Conservation (phyloP, 30 jellyfish, hydroid and myxozoan genomes). For the Cassiopea andromeda region DNA sequence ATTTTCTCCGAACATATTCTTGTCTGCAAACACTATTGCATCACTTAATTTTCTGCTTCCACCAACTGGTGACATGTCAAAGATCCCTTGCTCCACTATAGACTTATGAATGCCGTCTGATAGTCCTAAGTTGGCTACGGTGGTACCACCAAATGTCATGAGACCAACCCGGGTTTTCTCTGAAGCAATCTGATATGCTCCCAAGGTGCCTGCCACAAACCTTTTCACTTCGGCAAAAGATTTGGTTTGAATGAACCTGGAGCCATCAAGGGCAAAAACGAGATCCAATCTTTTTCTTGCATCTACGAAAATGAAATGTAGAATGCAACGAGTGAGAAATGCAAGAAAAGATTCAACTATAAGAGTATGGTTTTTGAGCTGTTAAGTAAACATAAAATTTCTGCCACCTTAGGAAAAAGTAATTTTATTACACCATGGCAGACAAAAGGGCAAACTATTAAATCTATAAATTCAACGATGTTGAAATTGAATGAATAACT, state of each 20-base stretch:
- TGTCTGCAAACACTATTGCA: conserved; percentile 5
- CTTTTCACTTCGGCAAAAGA: conserved; percentile 16
- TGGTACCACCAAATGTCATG: conserved; percentile 21
- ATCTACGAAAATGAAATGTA: conserved; percentile 9
- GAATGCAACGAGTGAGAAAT: not conserved
- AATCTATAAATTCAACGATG: no score
- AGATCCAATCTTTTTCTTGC: conserved; percentile 16
- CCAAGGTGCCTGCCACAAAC: conserved; percentile 10
- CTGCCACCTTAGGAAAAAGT: no score
- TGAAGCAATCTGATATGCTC: conserved; percentile 17
- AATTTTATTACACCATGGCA: no score
- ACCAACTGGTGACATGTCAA: not conserved
- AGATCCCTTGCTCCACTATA: conserved; percentile 15
- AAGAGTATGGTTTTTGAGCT: no score
- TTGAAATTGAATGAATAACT: no score
- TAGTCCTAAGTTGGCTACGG: not conserved
- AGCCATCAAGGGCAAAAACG: conserved; percentile 43
- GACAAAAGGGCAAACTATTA: no score
- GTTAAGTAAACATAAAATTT: no score
- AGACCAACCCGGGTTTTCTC: conserved; percentile 52
- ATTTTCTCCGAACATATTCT: not conserved
- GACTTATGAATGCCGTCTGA: conserved; percentile 11
- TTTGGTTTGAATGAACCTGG: conserved; percentile 3
- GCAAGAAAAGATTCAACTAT: not conserved
- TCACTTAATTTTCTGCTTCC: not conserved